These are phyloP conservation scores for Gadopsis marmoratus DNA, from an alignment of 2,797 vertebrate genomes.

Conservation along the genomic window DNA sequence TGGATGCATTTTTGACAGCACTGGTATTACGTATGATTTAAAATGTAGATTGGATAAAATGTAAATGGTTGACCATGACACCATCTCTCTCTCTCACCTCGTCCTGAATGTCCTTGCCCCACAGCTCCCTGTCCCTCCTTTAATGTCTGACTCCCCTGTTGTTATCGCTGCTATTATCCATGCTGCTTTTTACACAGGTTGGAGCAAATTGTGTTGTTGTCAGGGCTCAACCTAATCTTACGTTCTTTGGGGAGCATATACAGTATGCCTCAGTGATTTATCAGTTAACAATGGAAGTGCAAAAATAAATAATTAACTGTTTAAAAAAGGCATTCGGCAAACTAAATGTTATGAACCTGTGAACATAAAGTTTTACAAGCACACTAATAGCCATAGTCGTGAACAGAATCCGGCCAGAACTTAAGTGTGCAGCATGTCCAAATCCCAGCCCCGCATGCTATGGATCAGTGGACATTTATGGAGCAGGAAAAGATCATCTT, in stretches of 20 bases:
- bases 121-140: conserved; percentile 16
- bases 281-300: conserved; percentile 1
- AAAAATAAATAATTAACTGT: conserved; percentile 8
- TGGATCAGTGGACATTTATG: conserved; percentile 55
- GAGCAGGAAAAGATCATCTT: conserved; percentile 41
- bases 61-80: conserved; percentile 21
- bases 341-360: neutral
- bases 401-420: neutral
- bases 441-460: conserved; percentile 21
- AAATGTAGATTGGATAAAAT: conserved; percentile 18
- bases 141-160: conserved; percentile 26
- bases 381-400: neutral
- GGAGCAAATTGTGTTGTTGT: conserved; percentile 38
- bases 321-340: conserved; percentile 1
- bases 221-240: conserved; percentile 22
- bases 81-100: conserved; percentile 3
- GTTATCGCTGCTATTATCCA: conserved; percentile 16
- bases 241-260: neutral
- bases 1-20: neutral
- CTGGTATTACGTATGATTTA: neutral
- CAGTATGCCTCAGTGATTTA: neutral
- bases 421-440: conserved; percentile 3
- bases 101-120: conserved; percentile 42
- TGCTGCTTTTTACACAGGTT: conserved; percentile 24
- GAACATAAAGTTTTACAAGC: neutral